phyloP scores from a whole-genome alignment of 2,797 vertebrate species.

The Decapterus maruadsi region DNA sequence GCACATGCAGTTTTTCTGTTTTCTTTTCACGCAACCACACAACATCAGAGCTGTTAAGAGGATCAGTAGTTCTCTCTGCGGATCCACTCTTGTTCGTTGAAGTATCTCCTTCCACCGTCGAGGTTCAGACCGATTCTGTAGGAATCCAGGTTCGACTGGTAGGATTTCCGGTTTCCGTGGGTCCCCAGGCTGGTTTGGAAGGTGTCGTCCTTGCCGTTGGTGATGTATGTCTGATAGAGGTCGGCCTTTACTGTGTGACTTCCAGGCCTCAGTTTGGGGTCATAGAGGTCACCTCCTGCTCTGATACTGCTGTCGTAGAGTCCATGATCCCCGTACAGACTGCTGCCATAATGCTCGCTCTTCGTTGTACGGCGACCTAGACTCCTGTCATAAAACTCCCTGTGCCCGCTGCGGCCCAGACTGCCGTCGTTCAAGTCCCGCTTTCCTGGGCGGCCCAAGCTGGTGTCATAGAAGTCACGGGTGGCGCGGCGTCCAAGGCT shows the following conservation, averaged over 20 bases:
- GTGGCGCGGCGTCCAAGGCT: slow-evolving; percentile 73
- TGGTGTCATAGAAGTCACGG: slow-evolving; percentile 74
- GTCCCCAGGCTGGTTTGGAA: slow-evolving; percentile 75
- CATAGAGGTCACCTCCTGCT: slow-evolving; percentile 68
- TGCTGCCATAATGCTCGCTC: slow-evolving; percentile 77
- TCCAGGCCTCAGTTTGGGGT: slow-evolving; percentile 61
- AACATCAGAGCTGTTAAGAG: background rate
- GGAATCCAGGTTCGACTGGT: slow-evolving; percentile 73
- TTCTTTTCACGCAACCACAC: slow-evolving; percentile 14
- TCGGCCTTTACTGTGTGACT: slow-evolving; percentile 69
- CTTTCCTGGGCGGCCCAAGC: slow-evolving; percentile 71
- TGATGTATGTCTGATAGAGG: slow-evolving; percentile 80
- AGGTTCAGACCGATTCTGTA: slow-evolving; percentile 74
- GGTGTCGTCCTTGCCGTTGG: slow-evolving; percentile 72
- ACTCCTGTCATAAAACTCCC: slow-evolving; percentile 74
- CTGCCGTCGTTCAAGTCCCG: slow-evolving; percentile 64
- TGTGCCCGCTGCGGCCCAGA: slow-evolving; percentile 57
- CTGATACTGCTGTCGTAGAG: slow-evolving; percentile 63
- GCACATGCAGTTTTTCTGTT: slow-evolving; percentile 37
- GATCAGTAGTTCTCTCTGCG: slow-evolving; percentile 77
- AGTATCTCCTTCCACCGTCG: slow-evolving; percentile 79
- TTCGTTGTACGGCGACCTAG: slow-evolving; percentile 79
- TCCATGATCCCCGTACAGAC: slow-evolving; percentile 60
- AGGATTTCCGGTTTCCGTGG: slow-evolving; percentile 73
- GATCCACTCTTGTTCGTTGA: slow-evolving; percentile 86